Base-by-base conservation (phyloP, 1,140 invertebrate genomes). In the Drosophila tsacasi region DNA sequence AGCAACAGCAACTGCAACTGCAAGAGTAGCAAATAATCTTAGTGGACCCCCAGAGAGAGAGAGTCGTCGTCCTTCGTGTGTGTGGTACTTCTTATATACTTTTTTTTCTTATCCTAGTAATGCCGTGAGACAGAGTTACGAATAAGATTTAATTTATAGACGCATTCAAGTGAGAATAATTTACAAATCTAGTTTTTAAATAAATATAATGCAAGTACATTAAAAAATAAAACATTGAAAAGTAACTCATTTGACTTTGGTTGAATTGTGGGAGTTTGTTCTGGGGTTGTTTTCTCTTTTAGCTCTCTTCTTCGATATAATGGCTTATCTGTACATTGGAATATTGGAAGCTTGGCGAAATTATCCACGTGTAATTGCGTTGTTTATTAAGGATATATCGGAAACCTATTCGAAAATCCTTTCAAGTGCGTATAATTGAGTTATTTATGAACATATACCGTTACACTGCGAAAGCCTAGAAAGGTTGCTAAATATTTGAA, bases 131-230 rank as follows among this genome's bases (percentile, higher is more conserved):
- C 82, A 76, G 79, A 84, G 80, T 89, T 83, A 83, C 54, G 68
- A 76, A 62, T 84, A 89, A 87, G 84, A 67, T 77, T 85, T 87
- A 87, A 89, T 83, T 89, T 87, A 87, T 89, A 87, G 81, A 87
- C 65, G 80, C 76, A 86, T 85, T 85, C 66, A 87, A 87, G 68
- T 83, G 74, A 84, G 83, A 84, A 81, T 89, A 89, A 89, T 87
- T 87, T 87, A 87, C 80, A 87, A 87, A 85, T 73, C 78, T 87
- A 87, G 83, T 86, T 87, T 74, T 83, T 80, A 87, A 81, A 66
- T 81, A 73, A 89, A 75, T 81, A 81, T 79, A 79, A 89, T 65
- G 72, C 81, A 89, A 83, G 58, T 89, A 89, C 68, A 87, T 87
- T 67, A 83, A 81, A 49, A 50, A 76, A 83, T 76, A 83, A 82